Conservation (phyloP, 2,888 invertebrate species). For the Pherbina coryleti region DNA sequence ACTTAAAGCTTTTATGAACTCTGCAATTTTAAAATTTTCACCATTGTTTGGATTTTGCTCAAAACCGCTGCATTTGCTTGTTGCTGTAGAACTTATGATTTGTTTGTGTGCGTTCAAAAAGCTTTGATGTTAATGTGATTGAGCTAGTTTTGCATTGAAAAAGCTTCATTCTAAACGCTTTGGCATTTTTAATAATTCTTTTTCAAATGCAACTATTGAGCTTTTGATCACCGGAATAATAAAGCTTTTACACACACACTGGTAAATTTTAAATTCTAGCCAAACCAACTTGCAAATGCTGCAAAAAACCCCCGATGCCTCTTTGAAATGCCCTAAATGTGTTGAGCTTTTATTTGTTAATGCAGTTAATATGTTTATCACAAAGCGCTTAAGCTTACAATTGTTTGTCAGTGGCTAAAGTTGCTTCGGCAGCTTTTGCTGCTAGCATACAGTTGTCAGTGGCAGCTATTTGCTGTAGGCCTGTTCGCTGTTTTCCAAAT, state of each 20-base stretch:
- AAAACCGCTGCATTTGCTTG: slow-evolving; percentile 39
- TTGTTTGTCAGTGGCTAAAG: background rate
- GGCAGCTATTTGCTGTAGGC: background rate
- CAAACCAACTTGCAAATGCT: slow-evolving; percentile 29
- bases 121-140: background rate
- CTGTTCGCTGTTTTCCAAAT: background rate
- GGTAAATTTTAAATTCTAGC: background rate
- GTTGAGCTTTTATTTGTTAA: slow-evolving; percentile 21
- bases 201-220: background rate
- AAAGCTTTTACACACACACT: background rate
- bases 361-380: background rate
- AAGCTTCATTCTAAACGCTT: background rate
- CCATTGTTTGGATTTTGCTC: slow-evolving; percentile 1
- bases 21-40: background rate
- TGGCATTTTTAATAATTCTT: background rate
- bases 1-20: background rate
- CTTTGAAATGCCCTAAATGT: slow-evolving; percentile 8
- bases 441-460: background rate
- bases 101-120: background rate
- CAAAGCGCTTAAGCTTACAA: background rate
- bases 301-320: slow-evolving; percentile 34
- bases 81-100: background rate
- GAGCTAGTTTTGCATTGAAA: background rate
- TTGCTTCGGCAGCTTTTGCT: slow-evolving; percentile 3
- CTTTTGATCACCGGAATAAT: background rate